Evolutionary conservation across 1,140 invertebrate genomes (phyloP).

Genomic region (Dreissena rostriformis): DNA sequence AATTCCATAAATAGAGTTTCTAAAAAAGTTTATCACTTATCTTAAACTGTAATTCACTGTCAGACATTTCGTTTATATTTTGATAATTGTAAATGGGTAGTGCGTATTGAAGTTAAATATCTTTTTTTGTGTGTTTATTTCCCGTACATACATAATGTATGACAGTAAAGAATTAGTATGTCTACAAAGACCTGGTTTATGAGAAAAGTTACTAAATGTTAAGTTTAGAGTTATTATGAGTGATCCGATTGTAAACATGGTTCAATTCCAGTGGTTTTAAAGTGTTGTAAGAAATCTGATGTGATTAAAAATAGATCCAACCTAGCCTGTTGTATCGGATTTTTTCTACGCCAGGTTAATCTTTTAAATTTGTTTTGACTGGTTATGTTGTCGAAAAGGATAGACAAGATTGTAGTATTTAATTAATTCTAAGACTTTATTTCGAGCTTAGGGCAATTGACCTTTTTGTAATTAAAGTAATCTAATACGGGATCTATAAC

Average conservation of each 20-base stretch:
- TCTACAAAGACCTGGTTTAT: background rate
- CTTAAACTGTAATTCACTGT: constrained; percentile 23
- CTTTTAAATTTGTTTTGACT: no score
- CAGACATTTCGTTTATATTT: constrained; percentile 12
- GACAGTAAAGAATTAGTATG: background rate
- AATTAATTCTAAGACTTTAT: no score
- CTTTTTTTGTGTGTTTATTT: no score
- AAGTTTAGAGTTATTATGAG: background rate
- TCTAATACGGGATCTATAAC: no score
- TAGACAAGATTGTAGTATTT: no score
- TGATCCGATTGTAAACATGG: background rate
- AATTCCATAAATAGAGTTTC: constrained; percentile 35
- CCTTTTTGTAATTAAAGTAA: no score
- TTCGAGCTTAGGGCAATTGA: no score
- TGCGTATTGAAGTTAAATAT: background rate
- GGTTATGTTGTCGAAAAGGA: no score
- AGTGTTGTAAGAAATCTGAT: background rate
- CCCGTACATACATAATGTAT: background rate
- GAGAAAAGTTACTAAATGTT: constrained; percentile 1
- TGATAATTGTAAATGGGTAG: constrained; percentile 21
- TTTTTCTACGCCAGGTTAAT: background rate
- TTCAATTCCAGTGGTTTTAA: background rate
- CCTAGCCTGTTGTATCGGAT: background rate
- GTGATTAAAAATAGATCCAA: background rate
- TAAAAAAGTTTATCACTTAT: constrained; percentile 12